phyloP scores from a whole-genome alignment of 2,888 invertebrate genomes.

The Lithophane socia region DNA sequence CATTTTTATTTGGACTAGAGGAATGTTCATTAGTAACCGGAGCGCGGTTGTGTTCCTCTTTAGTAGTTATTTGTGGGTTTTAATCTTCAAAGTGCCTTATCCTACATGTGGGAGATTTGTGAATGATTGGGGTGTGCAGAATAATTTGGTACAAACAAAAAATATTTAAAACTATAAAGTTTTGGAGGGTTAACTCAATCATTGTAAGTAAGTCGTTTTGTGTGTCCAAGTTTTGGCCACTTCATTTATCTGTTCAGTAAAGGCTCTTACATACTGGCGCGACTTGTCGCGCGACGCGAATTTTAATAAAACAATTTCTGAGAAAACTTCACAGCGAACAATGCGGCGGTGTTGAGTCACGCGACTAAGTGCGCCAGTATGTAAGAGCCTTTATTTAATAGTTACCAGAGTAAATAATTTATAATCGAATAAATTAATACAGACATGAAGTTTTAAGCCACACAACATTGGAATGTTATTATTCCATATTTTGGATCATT shows the following conservation, averaged over 20 bases:
- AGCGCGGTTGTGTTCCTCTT: conserved; percentile 35
- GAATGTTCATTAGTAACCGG: conserved; percentile 63
- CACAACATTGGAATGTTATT: neutral
- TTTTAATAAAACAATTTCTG: too few relatives aligned
- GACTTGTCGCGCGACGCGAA: too few relatives aligned
- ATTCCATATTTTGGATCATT: conserved; percentile 2
- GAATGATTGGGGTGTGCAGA: neutral
- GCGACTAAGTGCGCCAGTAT: too few relatives aligned
- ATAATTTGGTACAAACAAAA: neutral
- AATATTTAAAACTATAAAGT: neutral
- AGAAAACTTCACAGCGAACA: too few relatives aligned
- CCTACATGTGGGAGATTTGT: conserved; percentile 10
- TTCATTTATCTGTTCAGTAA: neutral
- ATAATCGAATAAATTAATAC: neutral
- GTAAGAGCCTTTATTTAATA: too few relatives aligned
- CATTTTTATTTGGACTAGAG: conserved; percentile 58
- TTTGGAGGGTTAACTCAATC: conserved; percentile 2
- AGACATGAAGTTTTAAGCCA: neutral
- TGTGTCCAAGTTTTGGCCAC: neutral
- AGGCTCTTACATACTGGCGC: too few relatives aligned
- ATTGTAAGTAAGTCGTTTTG: neutral
- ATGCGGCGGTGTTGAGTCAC: too few relatives aligned
- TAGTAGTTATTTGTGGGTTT: conserved; percentile 61
- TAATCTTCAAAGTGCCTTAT: conserved; percentile 62
- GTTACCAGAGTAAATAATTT: neutral